Base-by-base conservation (phyloP, 2,113 vertebrate species). In the Cinclus cinclus region DNA sequence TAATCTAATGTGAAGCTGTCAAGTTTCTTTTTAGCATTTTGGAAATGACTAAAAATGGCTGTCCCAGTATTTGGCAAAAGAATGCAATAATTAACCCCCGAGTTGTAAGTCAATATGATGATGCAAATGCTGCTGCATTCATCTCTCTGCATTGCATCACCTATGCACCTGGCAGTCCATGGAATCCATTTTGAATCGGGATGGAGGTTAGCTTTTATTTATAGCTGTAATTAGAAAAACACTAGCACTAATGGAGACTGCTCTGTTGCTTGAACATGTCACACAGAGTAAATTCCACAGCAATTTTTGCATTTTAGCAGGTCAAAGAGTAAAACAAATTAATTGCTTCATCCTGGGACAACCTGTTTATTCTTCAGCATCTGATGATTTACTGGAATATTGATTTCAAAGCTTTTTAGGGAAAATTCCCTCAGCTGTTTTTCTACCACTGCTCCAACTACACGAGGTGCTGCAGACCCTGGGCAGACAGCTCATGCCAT, bases 1-100 rank as follows among this genome's bases (percentile, higher is more conserved):
- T 94, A 94, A 96, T 91, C 90, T 96, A 95, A 97, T 95, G 89
- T 84, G 70, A 90, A 87, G 53, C 68, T 78, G 69, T 82, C 85
- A 74, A 65, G 74, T 59, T 94, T 95, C 91, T 92, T 63, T 86
- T 96, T 86, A 96, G 84, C 63, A 31, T 95, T 95, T 95, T 87
- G 88, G 89, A 95, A 95, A 87, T 46, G 24, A 64, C 83, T 89
- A 46, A 73, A 95, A 86, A 96, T 58, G 83, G 50, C 91, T 94
- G 75, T 84, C 64, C 60, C 23, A 5, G 69, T 79, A 70, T 46
- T 46, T 24, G 24, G 74, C 68, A 80, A 53, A 83, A 92, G 42
- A 90, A 90, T 82, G 85, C 56, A 94, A 91, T 86, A 95, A 96
- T 92, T 95, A 95, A 93, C 77, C 75, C 31, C 17, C 18, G 22